These are phyloP conservation scores for Amphiduros pacificus DNA, from an alignment of 2,888 invertebrate species.

Conservation along the genomic window DNA sequence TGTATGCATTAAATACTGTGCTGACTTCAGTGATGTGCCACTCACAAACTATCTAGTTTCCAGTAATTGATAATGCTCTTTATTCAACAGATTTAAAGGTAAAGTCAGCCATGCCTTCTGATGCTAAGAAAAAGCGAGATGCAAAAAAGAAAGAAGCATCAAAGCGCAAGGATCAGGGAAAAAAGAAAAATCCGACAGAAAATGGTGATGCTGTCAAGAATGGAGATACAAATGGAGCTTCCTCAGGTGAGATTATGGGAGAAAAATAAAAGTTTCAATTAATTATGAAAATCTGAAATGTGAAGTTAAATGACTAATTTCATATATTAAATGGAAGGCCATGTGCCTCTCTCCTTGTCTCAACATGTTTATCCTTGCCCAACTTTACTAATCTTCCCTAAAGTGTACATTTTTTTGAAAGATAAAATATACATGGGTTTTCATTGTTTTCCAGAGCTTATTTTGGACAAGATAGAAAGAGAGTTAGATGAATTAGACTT, in stretches of 20 bases:
- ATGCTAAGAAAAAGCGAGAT: constrained; percentile 65
- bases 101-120: constrained; percentile 4
- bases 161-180: constrained; percentile 94
- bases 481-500: constrained; percentile 81
- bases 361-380: too few relatives aligned
- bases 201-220: background rate
- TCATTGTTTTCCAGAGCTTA: background rate
- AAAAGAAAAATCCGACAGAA: constrained; percentile 60
- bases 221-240: constrained; percentile 13
- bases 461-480: constrained; percentile 69
- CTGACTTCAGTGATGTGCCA: too few relatives aligned
- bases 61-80: too few relatives aligned
- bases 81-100: too few relatives aligned
- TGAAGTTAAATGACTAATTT: background rate
- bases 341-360: too few relatives aligned
- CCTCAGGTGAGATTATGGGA: background rate
- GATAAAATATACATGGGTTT: background rate
- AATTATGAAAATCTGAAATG: background rate
- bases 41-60: too few relatives aligned
- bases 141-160: constrained; percentile 97
- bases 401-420: background rate
- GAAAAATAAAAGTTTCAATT: background rate
- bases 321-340: too few relatives aligned
- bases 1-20: too few relatives aligned
- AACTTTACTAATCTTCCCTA: too few relatives aligned